phyloP scores from a whole-genome alignment of 2,113 vertebrate genomes.

The Spea multiplicata region DNA sequence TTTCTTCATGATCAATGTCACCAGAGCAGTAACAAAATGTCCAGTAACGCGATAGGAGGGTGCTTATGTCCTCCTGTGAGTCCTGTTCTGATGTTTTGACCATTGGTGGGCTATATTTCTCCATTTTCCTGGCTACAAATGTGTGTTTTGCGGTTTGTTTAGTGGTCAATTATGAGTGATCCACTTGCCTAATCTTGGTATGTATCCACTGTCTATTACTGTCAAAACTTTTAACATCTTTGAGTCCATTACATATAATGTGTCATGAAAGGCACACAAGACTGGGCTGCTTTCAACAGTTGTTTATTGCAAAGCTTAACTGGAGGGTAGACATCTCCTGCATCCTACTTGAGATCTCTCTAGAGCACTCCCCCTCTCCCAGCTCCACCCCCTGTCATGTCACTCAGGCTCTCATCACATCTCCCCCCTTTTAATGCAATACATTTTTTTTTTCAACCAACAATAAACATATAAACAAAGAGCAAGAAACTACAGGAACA shows the following conservation, averaged over 20 bases:
- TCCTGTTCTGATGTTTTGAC: not conserved
- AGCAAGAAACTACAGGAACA: too few species aligned
- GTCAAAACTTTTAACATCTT: not conserved
- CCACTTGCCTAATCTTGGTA: not conserved
- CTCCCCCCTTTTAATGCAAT: too few species aligned
- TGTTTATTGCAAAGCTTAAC: too few species aligned
- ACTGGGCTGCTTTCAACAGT: too few species aligned
- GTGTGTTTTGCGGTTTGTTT: not conserved
- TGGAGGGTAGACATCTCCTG: too few species aligned
- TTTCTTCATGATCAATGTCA: constrained; percentile 6
- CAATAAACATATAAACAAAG: too few species aligned
- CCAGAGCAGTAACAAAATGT: not conserved
- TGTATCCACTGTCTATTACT: constrained; percentile 7
- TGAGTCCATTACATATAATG: not conserved
- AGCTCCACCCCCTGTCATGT: too few species aligned
- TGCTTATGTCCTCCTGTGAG: not conserved
- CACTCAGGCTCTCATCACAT: too few species aligned
- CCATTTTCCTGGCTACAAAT: not conserved
- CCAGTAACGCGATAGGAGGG: not conserved
- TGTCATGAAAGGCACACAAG: too few species aligned
- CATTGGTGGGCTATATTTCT: constrained; percentile 1
- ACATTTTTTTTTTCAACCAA: too few species aligned
- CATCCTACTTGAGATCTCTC: too few species aligned
- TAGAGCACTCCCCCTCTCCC: too few species aligned
- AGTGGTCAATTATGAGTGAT: not conserved